phyloP scores from a whole-genome alignment of 2,888 invertebrate species.

The Drosophila trichaetosa region DNA sequence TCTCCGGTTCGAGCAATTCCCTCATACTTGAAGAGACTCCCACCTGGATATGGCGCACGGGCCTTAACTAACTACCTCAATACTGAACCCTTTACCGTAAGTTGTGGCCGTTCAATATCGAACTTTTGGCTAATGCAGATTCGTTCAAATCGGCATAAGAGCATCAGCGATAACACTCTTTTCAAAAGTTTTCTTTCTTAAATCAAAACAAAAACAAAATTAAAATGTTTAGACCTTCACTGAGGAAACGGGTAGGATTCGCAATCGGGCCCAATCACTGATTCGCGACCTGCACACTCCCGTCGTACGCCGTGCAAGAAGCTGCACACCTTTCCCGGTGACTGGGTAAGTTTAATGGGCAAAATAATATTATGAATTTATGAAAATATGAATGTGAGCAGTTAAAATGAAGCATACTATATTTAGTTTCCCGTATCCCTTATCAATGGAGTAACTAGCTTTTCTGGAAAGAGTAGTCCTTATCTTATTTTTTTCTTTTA shows the following conservation, averaged over 20 bases:
- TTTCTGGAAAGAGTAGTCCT: neutral
- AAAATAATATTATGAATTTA: neutral
- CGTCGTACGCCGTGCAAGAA: conserved; percentile 89
- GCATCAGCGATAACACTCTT: neutral
- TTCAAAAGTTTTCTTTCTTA: conserved; percentile 1
- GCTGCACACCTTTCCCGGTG: conserved; percentile 85
- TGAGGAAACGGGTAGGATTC: conserved; percentile 92
- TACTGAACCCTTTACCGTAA: conserved; percentile 91
- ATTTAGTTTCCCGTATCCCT: neutral
- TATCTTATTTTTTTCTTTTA: neutral
- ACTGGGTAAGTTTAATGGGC: conserved; percentile 74
- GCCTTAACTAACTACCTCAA: conserved; percentile 92
- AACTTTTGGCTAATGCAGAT: conserved; percentile 2
- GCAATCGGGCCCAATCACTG: conserved; percentile 91
- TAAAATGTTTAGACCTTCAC: conserved; percentile 89
- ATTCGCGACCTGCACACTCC: conserved; percentile 91
- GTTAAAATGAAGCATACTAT: neutral
- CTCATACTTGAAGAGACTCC: conserved; percentile 88
- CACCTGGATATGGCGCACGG: conserved; percentile 88
- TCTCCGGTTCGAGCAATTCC: conserved; percentile 87
- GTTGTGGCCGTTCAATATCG: conserved; percentile 66
- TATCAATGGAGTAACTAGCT: neutral
- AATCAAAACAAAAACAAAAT: conserved; percentile 6
- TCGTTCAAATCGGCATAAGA: neutral
- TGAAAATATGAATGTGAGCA: neutral